These are phyloP conservation scores for Asobara japonica DNA, from an alignment of 1,140 invertebrate genomes.

Conservation along the genomic window DNA sequence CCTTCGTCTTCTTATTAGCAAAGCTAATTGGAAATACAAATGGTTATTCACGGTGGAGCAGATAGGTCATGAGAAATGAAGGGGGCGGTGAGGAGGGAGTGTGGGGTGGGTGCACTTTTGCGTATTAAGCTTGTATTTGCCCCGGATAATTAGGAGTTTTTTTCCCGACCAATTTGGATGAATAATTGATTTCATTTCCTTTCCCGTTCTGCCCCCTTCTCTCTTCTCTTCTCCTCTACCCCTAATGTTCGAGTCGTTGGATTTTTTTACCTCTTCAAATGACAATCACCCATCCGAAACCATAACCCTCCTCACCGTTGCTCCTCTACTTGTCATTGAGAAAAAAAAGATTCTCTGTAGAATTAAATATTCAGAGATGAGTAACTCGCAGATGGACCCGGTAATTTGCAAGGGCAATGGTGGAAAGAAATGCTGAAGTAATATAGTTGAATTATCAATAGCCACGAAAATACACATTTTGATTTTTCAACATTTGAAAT, in stretches of 20 bases:
- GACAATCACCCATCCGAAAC: conserved; percentile 48
- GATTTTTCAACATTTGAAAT: not conserved
- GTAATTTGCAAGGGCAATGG: not conserved
- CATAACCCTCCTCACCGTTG: not conserved
- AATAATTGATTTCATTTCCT: conserved; percentile 66
- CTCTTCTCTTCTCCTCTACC: conserved; percentile 4
- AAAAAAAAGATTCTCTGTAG: conserved; percentile 46
- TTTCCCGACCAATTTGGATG: conserved; percentile 64
- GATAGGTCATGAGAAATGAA: conserved; percentile 41
- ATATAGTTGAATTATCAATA: not conserved
- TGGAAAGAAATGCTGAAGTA: not conserved
- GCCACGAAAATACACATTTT: not conserved
- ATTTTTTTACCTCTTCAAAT: conserved; percentile 45
- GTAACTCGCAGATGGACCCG: conserved; percentile 7
- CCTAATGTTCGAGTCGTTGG: not conserved
- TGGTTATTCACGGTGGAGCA: conserved; percentile 65
- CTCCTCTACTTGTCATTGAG: not conserved
- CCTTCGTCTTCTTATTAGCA: conserved; percentile 67
- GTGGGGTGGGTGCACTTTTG: conserved; percentile 43
- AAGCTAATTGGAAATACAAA: conserved; percentile 69
- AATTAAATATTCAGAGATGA: conserved; percentile 56
- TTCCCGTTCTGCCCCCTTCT: conserved; percentile 18
- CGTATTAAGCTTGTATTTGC: conserved; percentile 67
- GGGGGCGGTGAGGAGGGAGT: conserved; percentile 19
- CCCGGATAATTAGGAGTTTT: conserved; percentile 68